Percentiles rank a stretch among this genome's conserved stretches.
These are phyloP conservation scores for Dastarcus helophoroides DNA, from an alignment of 2,888 invertebrate species.

Conservation along the genomic window DNA sequence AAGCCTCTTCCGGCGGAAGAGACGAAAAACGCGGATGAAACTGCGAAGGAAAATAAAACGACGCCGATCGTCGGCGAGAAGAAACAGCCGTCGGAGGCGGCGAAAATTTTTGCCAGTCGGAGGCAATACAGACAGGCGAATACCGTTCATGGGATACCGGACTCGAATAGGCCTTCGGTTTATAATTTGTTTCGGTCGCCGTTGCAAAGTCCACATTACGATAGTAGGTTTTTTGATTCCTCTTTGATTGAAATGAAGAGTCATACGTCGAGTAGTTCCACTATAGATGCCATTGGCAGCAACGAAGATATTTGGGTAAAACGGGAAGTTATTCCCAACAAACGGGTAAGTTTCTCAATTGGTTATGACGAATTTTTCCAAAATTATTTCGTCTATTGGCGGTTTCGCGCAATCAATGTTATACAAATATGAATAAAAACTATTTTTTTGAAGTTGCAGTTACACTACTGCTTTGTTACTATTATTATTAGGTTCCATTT, in stretches of 20 bases:
- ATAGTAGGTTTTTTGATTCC: conserved; percentile 71
- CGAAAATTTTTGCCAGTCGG: conserved; percentile 39
- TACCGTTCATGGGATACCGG: conserved; percentile 52
- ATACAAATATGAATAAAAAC: too few species aligned
- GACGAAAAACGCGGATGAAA: conserved; percentile 6
- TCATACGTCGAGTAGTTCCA: conserved; percentile 50
- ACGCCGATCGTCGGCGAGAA: conserved; percentile 38
- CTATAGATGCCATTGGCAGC: conserved; percentile 44
- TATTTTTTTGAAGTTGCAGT: too few species aligned
- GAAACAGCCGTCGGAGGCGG: conserved; percentile 35
- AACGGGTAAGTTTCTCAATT: too few species aligned
- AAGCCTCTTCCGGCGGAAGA: conserved; percentile 19
- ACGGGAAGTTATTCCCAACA: too few species aligned
- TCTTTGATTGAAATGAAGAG: conserved; percentile 72
- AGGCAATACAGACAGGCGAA: conserved; percentile 47
- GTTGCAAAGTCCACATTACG: conserved; percentile 54
- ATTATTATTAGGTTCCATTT: too few species aligned
- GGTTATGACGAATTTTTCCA: too few species aligned
- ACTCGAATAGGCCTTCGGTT: conserved; percentile 47
- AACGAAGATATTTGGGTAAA: conserved; percentile 63
- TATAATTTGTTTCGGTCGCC: conserved; percentile 48
- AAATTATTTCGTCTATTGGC: too few species aligned
- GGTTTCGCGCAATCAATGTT: too few species aligned
- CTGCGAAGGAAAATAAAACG: conserved; percentile 12
- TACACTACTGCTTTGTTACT: too few species aligned